Conservation (phyloP, 2,888 invertebrate species). For the Sympetrum striolatum region DNA sequence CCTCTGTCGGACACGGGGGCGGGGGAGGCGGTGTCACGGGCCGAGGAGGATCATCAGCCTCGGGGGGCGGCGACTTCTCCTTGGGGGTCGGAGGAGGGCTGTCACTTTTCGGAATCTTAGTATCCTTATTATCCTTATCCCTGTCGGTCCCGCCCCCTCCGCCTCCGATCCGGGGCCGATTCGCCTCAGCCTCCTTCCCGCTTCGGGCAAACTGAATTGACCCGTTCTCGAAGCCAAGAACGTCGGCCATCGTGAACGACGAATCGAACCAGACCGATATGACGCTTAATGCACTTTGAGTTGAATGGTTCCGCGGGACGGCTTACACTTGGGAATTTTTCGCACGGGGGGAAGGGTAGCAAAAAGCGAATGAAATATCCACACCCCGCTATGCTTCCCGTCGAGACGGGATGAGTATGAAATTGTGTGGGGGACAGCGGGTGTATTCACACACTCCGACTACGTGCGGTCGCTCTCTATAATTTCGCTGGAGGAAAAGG, state of each 20-base stretch:
- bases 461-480: background rate
- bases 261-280: background rate
- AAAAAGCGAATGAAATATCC: background rate
- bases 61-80: background rate
- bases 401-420: background rate
- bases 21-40: background rate
- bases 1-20: slow-evolving; percentile 46
- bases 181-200: background rate
- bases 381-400: background rate
- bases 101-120: background rate
- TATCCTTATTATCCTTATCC: background rate
- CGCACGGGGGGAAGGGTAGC: background rate
- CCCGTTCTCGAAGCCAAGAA: background rate
- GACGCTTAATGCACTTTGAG: background rate
- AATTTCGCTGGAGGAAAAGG: background rate
- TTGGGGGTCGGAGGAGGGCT: background rate
- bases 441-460: background rate
- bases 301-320: background rate
- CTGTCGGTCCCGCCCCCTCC: background rate
- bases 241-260: background rate
- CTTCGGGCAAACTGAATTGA: background rate
- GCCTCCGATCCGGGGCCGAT: background rate
- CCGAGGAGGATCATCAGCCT: background rate
- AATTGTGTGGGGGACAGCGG: background rate
- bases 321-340: background rate